Evolutionary conservation across 2,113 vertebrate species (phyloP).

Genomic region (Rhodinocichla rosea): DNA sequence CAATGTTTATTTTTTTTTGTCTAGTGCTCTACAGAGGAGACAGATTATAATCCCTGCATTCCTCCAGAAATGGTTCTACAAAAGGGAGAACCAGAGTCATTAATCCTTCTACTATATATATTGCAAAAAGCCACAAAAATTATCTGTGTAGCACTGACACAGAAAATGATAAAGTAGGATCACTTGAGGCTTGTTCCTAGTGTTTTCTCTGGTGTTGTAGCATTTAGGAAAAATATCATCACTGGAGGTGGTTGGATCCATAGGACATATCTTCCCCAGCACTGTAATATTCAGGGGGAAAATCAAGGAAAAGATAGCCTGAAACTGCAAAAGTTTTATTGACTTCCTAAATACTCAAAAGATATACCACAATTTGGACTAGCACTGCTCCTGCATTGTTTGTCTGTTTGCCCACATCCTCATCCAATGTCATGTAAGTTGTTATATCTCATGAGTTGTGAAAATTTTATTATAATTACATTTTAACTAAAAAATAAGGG

Average conservation of each 20-base stretch:
- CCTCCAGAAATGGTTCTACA: not conserved
- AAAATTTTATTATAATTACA: not conserved
- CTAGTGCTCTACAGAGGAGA: not conserved
- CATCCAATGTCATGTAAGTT: not conserved
- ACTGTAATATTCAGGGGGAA: not conserved
- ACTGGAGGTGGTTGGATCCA: not conserved
- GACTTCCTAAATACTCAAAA: not conserved
- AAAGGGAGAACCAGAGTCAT: not conserved
- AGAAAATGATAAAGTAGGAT: not conserved
- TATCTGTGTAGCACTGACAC: not conserved
- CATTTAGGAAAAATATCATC: not conserved
- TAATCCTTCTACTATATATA: not conserved
- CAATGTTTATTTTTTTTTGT: not conserved
- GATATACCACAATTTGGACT: not conserved
- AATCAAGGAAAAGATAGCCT: not conserved
- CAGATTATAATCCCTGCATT: not conserved
- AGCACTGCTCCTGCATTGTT: not conserved
- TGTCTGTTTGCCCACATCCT: not conserved
- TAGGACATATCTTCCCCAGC: not conserved
- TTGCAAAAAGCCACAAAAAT: not conserved
- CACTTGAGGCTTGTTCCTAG: not conserved
- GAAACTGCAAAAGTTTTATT: not conserved
- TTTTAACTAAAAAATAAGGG: not conserved
- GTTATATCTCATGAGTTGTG: not conserved
- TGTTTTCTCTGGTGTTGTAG: not conserved